These are phyloP conservation scores for Thera obeliscata DNA, from an alignment of 2,888 invertebrate species.

Conservation along the genomic window DNA sequence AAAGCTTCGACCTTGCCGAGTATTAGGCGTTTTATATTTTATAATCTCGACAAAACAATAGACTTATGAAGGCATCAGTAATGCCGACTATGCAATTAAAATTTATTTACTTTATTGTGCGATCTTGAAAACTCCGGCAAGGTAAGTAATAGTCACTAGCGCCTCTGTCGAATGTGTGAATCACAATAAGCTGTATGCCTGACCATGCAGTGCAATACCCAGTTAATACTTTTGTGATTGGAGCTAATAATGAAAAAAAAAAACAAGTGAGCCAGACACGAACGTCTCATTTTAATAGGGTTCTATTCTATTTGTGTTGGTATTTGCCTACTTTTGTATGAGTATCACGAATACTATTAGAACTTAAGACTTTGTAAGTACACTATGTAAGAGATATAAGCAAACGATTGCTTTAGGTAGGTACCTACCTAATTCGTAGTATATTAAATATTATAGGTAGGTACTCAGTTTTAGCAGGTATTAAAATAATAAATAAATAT, in stretches of 20 bases:
- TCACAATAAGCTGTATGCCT: conserved; percentile 59
- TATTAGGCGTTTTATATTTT: conserved; percentile 10
- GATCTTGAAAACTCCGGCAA: conserved; percentile 19
- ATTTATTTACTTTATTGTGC: conserved; percentile 11
- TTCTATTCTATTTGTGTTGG: conserved; percentile 4
- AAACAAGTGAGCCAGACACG: conserved; percentile 33
- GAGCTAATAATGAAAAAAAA: conserved; percentile 37
- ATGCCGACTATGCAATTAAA: conserved; percentile 1
- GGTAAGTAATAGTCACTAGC: conserved; percentile 36
- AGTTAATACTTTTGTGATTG: conserved; percentile 50
- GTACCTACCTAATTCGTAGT: no score
- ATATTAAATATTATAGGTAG: no score
- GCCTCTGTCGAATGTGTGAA: conserved; percentile 58
- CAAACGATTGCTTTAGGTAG: no score
- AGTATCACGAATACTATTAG: conserved; percentile 21
- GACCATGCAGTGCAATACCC: conserved; percentile 46
- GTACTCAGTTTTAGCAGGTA: no score
- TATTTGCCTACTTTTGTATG: conserved; percentile 10
- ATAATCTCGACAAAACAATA: conserved; percentile 21
- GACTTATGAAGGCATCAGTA: neutral
- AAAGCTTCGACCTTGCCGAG: conserved; percentile 11
- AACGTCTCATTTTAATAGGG: conserved; percentile 27
- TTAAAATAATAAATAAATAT: no score
- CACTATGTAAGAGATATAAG: no score
- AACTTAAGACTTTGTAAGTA: neutral